phyloP scores from a whole-genome alignment of 2,113 vertebrate species.

The Misgurnus anguillicaudatus region DNA sequence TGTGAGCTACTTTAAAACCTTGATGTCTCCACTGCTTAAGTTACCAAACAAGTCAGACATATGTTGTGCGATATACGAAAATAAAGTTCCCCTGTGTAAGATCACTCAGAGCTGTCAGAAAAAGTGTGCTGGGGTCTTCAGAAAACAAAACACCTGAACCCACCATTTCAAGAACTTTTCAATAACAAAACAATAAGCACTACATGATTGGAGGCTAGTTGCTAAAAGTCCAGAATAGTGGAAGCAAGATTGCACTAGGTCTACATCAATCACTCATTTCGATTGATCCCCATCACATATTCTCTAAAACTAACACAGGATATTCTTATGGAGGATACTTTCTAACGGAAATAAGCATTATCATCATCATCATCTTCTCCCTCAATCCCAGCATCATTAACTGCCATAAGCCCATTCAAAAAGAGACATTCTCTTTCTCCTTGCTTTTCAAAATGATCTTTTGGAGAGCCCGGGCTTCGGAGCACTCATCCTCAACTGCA shows the following conservation, averaged over 20 bases:
- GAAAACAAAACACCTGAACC: conserved; percentile 23
- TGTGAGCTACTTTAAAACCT: background rate
- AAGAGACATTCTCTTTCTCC: conserved; percentile 1
- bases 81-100: background rate
- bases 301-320: background rate
- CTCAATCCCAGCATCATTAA: conserved; percentile 37
- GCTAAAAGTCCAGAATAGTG: background rate
- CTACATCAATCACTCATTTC: conserved; percentile 5
- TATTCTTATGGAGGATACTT: conserved; percentile 7
- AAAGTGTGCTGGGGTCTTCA: background rate
- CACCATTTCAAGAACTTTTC: background rate
- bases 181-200: background rate
- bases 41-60: conserved; percentile 3
- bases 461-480: conserved; percentile 13
- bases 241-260: background rate
- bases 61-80: background rate
- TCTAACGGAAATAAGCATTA: conserved; percentile 24
- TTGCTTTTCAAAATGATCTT: conserved; percentile 21
- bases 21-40: background rate
- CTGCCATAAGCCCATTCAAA: conserved; percentile 33
- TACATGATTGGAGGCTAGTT: conserved; percentile 10
- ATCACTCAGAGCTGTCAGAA: no score
- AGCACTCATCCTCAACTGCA: conserved; percentile 37
- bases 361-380: conserved; percentile 35
- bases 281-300: conserved; percentile 12